Base-by-base conservation (phyloP, 2,797 vertebrate genomes). In the Hirundo rustica region DNA sequence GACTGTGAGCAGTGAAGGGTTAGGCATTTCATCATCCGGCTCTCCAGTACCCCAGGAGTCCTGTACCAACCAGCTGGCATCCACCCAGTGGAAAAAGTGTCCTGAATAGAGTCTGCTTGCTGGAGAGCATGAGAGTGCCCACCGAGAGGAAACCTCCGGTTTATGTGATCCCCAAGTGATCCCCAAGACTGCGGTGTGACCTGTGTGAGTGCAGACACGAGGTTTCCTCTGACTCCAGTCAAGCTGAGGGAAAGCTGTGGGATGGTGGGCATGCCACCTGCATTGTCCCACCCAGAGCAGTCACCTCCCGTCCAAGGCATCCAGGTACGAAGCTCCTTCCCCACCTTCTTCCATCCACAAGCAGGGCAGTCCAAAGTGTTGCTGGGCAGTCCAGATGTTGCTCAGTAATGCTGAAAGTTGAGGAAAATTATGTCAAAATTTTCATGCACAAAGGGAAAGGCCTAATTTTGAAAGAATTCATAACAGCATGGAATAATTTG, bases 261-360 rank as follows among this genome's bases (percentile, higher is more conserved):
- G 55, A 70, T 0, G 5, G 21, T 26, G 55, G 36, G 36, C 6
- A 16, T 5, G 2, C 81, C 44, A 53, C 40, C 48, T 62, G 32
- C 40, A 2, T 11, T 53, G 23, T 23, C 32, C 11, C 44, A 44
- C 8, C 16, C 60, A 12, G 10, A 68, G 32, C 0, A 0, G 8
- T 40, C 3, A 1, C 36, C 21, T 54, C 16, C 21, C 0, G 0
- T 29, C 23, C 2, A 1, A 36, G 7, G 16, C 5, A 27, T 17
- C 4, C 2, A 32, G 10, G 11, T 3, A 57, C 11, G 34, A 23
- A 85, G 13, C 11, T 60, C n/a, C 60, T 58, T 91, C 42, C 36
- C 27, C 29, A 55, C 10, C 19, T 65, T 30, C 50, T 53, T 55
- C 11, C 20, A 6, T 14, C n/a, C 3, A 21, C 0, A 0, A 42